These are phyloP conservation scores for Panagrolaimus sp. DNA, from an alignment of 1,140 invertebrate genomes.

Conservation along the genomic window DNA sequence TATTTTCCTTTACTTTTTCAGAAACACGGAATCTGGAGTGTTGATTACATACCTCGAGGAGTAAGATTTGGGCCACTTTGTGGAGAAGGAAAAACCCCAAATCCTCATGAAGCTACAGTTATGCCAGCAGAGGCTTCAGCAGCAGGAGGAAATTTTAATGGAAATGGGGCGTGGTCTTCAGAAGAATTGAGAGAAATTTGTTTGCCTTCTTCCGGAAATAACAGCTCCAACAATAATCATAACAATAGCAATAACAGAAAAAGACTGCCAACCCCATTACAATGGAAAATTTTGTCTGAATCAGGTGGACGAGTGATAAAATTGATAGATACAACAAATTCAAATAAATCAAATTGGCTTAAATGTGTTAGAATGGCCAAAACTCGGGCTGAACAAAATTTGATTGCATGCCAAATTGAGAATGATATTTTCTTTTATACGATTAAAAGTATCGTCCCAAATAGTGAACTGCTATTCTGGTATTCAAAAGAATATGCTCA, in stretches of 20 bases:
- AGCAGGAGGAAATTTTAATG: constrained; percentile 64
- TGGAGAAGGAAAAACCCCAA: constrained; percentile 74
- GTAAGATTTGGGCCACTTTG: constrained; percentile 89
- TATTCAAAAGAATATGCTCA: constrained; percentile 94
- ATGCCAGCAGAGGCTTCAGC: constrained; percentile 46
- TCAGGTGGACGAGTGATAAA: constrained; percentile 45
- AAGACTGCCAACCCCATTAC: constrained; percentile 11
- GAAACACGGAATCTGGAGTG: constrained; percentile 92
- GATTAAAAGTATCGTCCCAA: constrained; percentile 83
- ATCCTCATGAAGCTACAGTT: constrained; percentile 43
- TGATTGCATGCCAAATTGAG: constrained; percentile 90
- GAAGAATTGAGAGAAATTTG: neutral
- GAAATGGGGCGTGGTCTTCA: constrained; percentile 13
- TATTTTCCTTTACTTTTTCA: constrained; percentile 59
- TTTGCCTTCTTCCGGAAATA: constrained; percentile 20
- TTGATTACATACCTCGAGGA: constrained; percentile 87
- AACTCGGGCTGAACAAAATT: constrained; percentile 82
- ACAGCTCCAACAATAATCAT: constrained; percentile 24
- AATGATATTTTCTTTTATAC: constrained; percentile 92
- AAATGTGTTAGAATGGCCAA: constrained; percentile 90
- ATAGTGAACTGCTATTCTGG: constrained; percentile 94
- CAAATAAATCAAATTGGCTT: constrained; percentile 94
- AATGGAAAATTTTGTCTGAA: constrained; percentile 48
- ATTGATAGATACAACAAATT: constrained; percentile 83
- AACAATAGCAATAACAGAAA: constrained; percentile 13